Conservation (phyloP, 53 echinoderm and acorn worm species). For the Actinopyga echinites region DNA sequence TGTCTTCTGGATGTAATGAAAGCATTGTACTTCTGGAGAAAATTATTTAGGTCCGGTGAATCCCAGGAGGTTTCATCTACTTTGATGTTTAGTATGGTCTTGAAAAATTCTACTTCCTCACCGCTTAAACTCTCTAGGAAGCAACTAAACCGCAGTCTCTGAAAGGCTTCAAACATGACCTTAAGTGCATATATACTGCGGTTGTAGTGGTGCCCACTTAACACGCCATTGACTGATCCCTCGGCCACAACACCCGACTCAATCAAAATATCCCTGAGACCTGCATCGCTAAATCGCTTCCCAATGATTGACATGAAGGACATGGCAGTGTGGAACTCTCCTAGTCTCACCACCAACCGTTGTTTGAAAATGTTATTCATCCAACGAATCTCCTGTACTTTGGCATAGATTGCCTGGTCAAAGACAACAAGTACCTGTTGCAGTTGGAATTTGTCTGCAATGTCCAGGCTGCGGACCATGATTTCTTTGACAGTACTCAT, state of each 20-base stretch:
- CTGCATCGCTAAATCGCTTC: slow-evolving; percentile 70
- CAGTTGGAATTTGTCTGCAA: slow-evolving; percentile 38
- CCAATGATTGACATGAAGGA: slow-evolving; percentile 48
- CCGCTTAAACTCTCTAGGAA: slow-evolving; percentile 29
- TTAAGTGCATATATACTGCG: slow-evolving; percentile 54
- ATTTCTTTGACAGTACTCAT: slow-evolving; percentile 47
- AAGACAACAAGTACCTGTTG: slow-evolving; percentile 44
- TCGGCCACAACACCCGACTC: slow-evolving; percentile 68
- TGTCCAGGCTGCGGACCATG: slow-evolving; percentile 25
- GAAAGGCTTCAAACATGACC: slow-evolving; percentile 57
- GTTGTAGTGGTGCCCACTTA: slow-evolving; percentile 69
- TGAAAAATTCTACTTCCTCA: neutral
- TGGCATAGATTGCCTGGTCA: slow-evolving; percentile 57
- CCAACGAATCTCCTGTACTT: slow-evolving; percentile 56
- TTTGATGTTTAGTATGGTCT: neutral
- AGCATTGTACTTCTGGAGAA: slow-evolving; percentile 14
- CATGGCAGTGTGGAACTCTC: slow-evolving; percentile 69
- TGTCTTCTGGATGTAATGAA: slow-evolving; percentile 20
- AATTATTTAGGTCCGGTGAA: neutral
- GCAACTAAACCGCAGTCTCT: slow-evolving; percentile 18
- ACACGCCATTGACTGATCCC: slow-evolving; percentile 65
- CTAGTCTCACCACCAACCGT: slow-evolving; percentile 55
- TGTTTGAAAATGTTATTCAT: slow-evolving; percentile 26
- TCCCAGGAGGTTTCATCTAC: neutral
- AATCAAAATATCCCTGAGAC: slow-evolving; percentile 63